Evolutionary conservation across 2,113 vertebrate species (phyloP), one percentile per base, ranked within the genome.

Genomic region (Calidris pygmaea): DNA sequence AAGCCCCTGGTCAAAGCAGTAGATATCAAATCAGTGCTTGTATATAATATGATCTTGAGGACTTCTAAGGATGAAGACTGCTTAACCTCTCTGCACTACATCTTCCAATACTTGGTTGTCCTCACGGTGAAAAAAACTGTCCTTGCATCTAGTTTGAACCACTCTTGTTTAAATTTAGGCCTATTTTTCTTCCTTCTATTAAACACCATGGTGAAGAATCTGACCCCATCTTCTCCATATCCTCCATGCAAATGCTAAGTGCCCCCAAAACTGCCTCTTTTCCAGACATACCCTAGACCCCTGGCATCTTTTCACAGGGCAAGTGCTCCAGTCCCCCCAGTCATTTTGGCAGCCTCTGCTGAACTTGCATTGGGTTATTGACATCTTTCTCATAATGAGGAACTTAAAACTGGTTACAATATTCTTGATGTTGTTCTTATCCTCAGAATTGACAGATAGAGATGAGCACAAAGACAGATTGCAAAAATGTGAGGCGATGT

Each of bases 281-380:
- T 55, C 24, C 3, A 41, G 12, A 27, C 9, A 55, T 35, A 7
- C 8, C 23, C 5, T 21, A 53, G 16, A 48, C 3, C 12, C 20
- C 47, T 0, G 0, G 5, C 3, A 3, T 53, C 8, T 75, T 73
- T 66, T 52, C 41, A 67, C 18, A 43, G n/a, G 34, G 8, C 7
- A 78, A 55, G 26, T 32, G 5, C n/a, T 75, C 9, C 41, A 60
- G 9, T 10, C 32, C n/a, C 12, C 10, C 3, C 14, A 27, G 3
- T n/a, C 17, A 34, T 11, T 41, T 58, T 72, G 37, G 10, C 19
- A 86, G 8, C 3, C 18, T 73, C 37, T 68, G 7, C 23, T 32
- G 29, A 67, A 48, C 19, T 74, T 63, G 2, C 6, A 4, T 45
- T 50, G 43, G 14, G 37, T 93, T 60, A 73, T 12, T 37, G 23